Conservation (phyloP, 1,140 invertebrate species). For the Eulimnadia texana region DNA sequence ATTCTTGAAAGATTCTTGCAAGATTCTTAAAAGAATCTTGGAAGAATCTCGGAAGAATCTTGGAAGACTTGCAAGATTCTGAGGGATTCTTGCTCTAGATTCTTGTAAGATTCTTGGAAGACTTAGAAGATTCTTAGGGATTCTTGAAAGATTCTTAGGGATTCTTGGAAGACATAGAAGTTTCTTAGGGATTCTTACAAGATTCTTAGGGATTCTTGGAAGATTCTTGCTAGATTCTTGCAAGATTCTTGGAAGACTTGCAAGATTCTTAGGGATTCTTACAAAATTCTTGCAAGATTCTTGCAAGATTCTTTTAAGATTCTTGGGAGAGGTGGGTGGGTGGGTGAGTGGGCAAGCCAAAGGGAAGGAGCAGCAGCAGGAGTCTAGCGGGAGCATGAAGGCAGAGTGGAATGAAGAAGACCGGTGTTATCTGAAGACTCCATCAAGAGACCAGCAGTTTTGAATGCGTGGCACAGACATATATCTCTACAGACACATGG, state of each 20-base stretch:
- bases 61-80: background rate
- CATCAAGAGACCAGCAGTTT: background rate
- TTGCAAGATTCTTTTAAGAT: too few species aligned
- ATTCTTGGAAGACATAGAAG: background rate
- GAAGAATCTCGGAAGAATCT: background rate
- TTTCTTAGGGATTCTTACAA: background rate
- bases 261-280: too few species aligned
- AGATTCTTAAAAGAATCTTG: background rate
- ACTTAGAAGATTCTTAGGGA: too few species aligned
- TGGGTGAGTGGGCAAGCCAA: background rate
- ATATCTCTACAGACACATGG: background rate
- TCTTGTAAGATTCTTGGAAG: too few species aligned
- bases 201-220: too few species aligned
- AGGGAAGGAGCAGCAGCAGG: too few species aligned
- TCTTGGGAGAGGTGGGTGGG: background rate
- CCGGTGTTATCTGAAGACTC: background rate
- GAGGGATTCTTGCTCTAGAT: background rate
- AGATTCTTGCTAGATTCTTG: too few species aligned
- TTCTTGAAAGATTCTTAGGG: constrained; percentile 1
- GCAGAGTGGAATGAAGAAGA: background rate
- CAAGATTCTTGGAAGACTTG: too few species aligned
- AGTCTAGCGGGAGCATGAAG: too few species aligned
- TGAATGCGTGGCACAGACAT: background rate
- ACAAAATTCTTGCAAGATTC: too few species aligned
- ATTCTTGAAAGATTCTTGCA: too few species aligned